Evolutionary conservation across 2,888 invertebrate genomes (phyloP).

Genomic region (Ophion ellenae): DNA sequence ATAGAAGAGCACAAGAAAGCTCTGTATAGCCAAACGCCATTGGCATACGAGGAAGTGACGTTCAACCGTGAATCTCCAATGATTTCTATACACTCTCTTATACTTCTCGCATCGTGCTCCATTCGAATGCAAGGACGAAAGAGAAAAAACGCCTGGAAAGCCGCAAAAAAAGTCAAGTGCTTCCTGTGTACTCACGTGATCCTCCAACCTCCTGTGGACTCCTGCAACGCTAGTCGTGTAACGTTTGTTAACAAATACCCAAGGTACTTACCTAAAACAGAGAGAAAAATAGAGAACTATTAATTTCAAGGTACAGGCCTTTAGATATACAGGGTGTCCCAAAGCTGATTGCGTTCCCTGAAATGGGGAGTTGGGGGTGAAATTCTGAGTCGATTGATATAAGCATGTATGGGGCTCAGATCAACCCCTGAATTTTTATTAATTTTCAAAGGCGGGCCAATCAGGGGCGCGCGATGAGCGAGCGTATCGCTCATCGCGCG

Average conservation of each 20-base stretch:
- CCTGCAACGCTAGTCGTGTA: not conserved
- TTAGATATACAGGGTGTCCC: not conserved
- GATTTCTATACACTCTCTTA: slow-evolving; percentile 26
- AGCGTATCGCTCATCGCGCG: too few relatives aligned
- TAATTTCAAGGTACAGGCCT: not conserved
- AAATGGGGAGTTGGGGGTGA: too few relatives aligned
- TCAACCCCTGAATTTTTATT: too few relatives aligned
- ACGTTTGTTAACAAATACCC: slow-evolving; percentile 13
- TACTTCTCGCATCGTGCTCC: not conserved
- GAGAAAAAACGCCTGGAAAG: not conserved
- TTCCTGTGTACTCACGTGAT: slow-evolving; percentile 48
- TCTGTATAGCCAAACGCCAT: not conserved
- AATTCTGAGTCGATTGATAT: too few relatives aligned
- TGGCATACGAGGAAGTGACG: slow-evolving; percentile 49
- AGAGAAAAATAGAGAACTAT: slow-evolving; percentile 38
- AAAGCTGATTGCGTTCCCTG: too few relatives aligned
- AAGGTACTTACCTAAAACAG: slow-evolving; percentile 71
- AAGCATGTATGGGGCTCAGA: too few relatives aligned
- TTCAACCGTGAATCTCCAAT: slow-evolving; percentile 42
- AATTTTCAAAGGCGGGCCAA: too few relatives aligned
- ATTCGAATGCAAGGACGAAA: not conserved
- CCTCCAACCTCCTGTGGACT: not conserved
- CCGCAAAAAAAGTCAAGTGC: not conserved
- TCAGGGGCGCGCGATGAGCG: too few relatives aligned
- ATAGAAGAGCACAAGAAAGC: slow-evolving; percentile 31